Conservation (phyloP, 2,888 invertebrate genomes). For the Cephus pulcher region DNA sequence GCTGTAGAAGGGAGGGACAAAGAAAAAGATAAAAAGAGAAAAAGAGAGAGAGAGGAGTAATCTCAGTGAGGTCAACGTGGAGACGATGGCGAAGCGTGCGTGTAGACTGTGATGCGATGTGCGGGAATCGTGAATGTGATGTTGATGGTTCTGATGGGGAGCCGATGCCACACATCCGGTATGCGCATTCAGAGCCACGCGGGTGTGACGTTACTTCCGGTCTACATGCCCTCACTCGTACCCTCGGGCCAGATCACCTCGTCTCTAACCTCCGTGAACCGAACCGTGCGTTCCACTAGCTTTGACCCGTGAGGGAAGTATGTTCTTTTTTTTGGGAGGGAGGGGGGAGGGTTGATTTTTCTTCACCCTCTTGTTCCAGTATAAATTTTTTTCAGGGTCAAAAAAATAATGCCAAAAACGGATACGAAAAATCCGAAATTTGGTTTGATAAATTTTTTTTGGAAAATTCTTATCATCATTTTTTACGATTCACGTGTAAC, state of each 20-base stretch:
- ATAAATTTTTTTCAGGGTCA: not conserved
- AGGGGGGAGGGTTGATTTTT: not conserved
- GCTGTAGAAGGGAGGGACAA: not conserved
- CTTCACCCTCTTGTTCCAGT: not conserved
- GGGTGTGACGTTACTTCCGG: slow-evolving; percentile 67
- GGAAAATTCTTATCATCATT: not conserved
- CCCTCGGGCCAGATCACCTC: slow-evolving; percentile 52
- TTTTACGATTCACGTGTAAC: not conserved
- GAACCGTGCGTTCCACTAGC: slow-evolving; percentile 33
- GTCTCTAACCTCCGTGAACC: slow-evolving; percentile 61
- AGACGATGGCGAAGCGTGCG: slow-evolving; percentile 24
- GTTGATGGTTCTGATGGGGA: slow-evolving; percentile 66
- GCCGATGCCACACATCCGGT: slow-evolving; percentile 67
- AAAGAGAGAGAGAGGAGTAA: slow-evolving; percentile 6
- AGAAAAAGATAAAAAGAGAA: slow-evolving; percentile 1
- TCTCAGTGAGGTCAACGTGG: slow-evolving; percentile 7
- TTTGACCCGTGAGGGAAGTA: not conserved
- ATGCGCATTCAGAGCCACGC: slow-evolving; percentile 67
- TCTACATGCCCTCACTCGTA: slow-evolving; percentile 59
- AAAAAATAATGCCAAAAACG: not conserved
- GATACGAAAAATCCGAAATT: not conserved
- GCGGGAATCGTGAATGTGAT: slow-evolving; percentile 61
- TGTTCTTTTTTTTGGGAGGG: slow-evolving; percentile 14
- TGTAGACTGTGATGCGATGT: slow-evolving; percentile 41
- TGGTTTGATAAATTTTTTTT: not conserved